Percentiles rank a stretch among this genome's conserved stretches.
Conservation (phyloP, 2,888 invertebrate genomes). For the Meghimatium bilineatum region DNA sequence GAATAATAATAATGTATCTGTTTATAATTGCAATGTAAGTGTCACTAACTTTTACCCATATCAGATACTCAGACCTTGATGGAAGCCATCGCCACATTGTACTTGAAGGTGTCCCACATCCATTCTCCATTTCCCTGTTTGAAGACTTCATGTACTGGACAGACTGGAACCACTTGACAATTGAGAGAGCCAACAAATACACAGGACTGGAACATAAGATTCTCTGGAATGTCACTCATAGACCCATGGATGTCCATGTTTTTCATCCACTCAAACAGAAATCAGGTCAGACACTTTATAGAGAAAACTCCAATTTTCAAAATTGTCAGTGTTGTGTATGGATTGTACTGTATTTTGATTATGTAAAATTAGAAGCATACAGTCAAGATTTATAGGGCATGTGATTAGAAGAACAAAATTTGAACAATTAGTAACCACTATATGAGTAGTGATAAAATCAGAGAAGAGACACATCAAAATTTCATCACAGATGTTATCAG, state of each 20-base stretch:
- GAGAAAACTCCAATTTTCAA: too few relatives aligned
- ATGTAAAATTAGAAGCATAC: too few relatives aligned
- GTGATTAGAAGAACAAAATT: too few relatives aligned
- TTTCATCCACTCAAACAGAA: constrained; percentile 93
- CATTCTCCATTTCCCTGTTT: constrained; percentile 80
- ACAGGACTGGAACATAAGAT: constrained; percentile 84
- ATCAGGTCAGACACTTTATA: constrained; percentile 55
- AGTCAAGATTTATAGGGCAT: too few relatives aligned
- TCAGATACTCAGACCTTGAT: constrained; percentile 84
- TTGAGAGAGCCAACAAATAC: constrained; percentile 92
- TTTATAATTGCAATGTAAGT: not conserved
- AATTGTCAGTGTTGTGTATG: too few relatives aligned
- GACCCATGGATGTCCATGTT: constrained; percentile 94
- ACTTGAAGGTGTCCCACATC: constrained; percentile 93
- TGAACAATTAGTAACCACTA: too few relatives aligned
- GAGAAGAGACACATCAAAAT: too few relatives aligned
- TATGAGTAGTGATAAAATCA: too few relatives aligned
- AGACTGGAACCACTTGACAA: constrained; percentile 97
- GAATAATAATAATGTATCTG: too few relatives aligned
- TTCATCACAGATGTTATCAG: too few relatives aligned
- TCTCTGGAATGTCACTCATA: constrained; percentile 92
- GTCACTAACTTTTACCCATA: not conserved
- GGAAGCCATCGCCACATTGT: constrained; percentile 87
- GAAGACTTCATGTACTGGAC: constrained; percentile 91
- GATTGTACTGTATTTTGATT: too few relatives aligned